Conservation (phyloP, 2,113 vertebrate species). For the Dryoscopus gambensis region DNA sequence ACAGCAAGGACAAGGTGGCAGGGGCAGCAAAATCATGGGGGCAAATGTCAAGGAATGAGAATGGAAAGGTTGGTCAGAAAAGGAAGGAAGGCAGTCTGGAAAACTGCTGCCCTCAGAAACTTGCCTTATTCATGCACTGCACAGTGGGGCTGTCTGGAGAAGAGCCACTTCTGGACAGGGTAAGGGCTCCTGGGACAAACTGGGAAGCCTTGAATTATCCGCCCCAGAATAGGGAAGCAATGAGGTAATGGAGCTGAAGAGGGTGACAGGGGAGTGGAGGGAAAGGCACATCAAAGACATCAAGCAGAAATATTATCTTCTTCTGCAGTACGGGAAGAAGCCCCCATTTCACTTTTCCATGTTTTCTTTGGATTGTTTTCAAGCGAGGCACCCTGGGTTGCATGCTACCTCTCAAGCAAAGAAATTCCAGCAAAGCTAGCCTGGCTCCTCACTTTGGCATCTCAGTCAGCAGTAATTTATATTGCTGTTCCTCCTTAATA, state of each 20-base stretch:
- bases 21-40: neutral
- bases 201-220: neutral
- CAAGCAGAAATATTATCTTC: neutral
- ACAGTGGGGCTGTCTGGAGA: neutral
- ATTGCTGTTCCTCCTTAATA: slow-evolving; percentile 69
- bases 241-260: neutral
- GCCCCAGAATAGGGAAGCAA: neutral
- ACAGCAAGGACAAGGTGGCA: neutral
- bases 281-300: neutral
- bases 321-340: neutral
- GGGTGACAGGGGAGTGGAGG: neutral
- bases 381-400: neutral
- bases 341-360: neutral
- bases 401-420: neutral
- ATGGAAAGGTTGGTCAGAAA: neutral
- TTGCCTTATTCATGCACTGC: neutral
- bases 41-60: neutral
- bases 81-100: neutral
- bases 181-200: neutral
- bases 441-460: neutral
- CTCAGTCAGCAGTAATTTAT: slow-evolving; percentile 49
- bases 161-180: neutral
- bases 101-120: neutral
- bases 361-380: neutral
- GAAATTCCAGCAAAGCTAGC: slow-evolving; percentile 15